Evolutionary conservation across 2,797 vertebrate genomes (phyloP), one percentile per base, ranked within the genome.

Genomic region (Sandelia bainsii): DNA sequence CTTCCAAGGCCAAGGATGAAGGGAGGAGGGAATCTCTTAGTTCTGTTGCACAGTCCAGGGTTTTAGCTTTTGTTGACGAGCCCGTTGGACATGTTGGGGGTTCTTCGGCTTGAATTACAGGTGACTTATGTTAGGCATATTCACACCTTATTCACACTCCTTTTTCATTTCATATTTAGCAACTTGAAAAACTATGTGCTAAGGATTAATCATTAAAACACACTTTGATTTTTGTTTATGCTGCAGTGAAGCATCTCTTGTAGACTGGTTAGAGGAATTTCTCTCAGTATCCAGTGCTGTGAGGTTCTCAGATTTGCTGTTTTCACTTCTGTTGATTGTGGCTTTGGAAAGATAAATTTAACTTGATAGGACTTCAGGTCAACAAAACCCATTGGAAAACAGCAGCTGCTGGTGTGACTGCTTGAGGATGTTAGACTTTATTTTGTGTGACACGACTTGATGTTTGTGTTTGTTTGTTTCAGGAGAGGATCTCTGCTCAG

Each of bases 1-100:
- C 81, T 87, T 87, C 85, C 91, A 91, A 91, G 91, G 89, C 90
- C 84, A 70, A 69, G 82, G 83, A 79, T 84, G 81, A 68, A 83
- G 81, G 20, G 62, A 77, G 72, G 79, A 82, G 72, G 72, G 62
- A 68, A 58, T 58, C 60, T 63, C 54, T 19, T 25, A 62, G 68
- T 75, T 54, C 79, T 20, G 53, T 77, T 34, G 58, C 67, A 82
- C 77, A 20, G 59, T 60, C 60, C 62, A 62, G 70, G 54, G 32
- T 40, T 3, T 39, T 3, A 27, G 72, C 54, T 74, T 23, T 20
- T 61, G 62, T 60, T 32, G 8, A 42, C 5, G 8, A 69, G 62
- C 60, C 77, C 50, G 62, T 62, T 14, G 23, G 51, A 73, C 70
- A 73, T 64, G 59, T 16, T 60, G 42, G 56, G 17, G 34, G 11